These are phyloP conservation scores for Spheniscus humboldti DNA, from an alignment of 2,797 vertebrate species.

Conservation along the genomic window DNA sequence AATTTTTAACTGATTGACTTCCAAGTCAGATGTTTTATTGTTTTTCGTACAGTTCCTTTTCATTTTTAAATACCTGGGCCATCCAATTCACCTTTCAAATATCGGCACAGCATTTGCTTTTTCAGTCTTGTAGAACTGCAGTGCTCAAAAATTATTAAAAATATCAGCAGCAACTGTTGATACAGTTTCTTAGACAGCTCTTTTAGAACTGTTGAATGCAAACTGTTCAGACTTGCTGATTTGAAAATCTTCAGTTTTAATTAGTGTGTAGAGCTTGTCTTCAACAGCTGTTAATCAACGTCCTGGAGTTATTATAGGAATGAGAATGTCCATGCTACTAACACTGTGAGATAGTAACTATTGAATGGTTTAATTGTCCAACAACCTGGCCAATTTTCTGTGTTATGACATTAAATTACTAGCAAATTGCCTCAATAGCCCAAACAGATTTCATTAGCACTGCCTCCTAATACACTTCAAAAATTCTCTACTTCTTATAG, in stretches of 20 bases:
- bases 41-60: background rate
- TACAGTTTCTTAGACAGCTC: background rate
- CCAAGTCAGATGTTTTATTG: background rate
- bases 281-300: conserved; percentile 1
- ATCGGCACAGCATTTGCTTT: background rate
- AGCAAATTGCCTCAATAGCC: background rate
- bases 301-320: background rate
- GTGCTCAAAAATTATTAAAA: background rate
- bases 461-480: background rate
- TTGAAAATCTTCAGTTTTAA: conserved; percentile 5
- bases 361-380: background rate
- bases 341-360: background rate
- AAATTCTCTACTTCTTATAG: background rate
- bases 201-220: background rate
- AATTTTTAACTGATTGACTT: background rate
- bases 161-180: background rate
- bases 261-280: background rate
- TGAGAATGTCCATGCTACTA: background rate
- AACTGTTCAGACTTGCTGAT: background rate
- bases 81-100: background rate
- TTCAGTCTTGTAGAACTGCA: background rate
- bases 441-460: background rate
- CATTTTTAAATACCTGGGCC: background rate
- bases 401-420: background rate
- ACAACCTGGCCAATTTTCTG: background rate